Conservation (phyloP, 2,888 invertebrate genomes). For the Acanthoscelides obtectus region DNA sequence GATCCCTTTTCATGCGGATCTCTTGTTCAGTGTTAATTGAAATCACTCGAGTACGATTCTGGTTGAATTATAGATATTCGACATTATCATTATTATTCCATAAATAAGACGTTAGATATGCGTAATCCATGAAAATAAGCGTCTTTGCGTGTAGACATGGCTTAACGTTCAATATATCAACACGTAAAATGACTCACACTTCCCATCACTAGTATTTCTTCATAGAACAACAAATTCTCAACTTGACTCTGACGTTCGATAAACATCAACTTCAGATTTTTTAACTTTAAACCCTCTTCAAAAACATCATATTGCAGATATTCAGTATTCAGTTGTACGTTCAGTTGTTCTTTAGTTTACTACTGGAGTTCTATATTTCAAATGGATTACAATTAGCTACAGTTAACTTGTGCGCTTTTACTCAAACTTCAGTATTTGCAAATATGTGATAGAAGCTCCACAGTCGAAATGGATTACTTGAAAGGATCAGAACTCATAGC, state of each 20-base stretch:
- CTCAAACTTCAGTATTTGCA: background rate
- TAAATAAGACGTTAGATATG: too few species aligned
- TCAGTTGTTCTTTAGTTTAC: too few species aligned
- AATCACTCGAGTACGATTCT: too few species aligned
- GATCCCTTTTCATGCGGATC: too few species aligned
- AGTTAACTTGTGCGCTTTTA: background rate
- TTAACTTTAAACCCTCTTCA: background rate
- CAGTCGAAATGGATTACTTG: constrained; percentile 56
- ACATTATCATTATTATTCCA: too few species aligned
- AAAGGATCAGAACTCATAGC: constrained; percentile 74
- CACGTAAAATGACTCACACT: background rate
- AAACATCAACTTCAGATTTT: too few species aligned
- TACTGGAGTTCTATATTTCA: background rate
- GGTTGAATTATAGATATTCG: too few species aligned
- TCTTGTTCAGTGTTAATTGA: too few species aligned
- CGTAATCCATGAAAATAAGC: too few species aligned
- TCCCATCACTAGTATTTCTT: background rate
- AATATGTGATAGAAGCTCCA: background rate
- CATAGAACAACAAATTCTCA: background rate
- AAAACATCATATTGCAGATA: background rate
- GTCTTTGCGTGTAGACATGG: too few species aligned
- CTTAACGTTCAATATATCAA: background rate
- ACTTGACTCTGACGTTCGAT: background rate
- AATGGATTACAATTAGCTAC: background rate
- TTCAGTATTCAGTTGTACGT: too few species aligned